These are phyloP conservation scores for Macrophya annulata DNA, from an alignment of 2,888 invertebrate genomes.

Conservation along the genomic window DNA sequence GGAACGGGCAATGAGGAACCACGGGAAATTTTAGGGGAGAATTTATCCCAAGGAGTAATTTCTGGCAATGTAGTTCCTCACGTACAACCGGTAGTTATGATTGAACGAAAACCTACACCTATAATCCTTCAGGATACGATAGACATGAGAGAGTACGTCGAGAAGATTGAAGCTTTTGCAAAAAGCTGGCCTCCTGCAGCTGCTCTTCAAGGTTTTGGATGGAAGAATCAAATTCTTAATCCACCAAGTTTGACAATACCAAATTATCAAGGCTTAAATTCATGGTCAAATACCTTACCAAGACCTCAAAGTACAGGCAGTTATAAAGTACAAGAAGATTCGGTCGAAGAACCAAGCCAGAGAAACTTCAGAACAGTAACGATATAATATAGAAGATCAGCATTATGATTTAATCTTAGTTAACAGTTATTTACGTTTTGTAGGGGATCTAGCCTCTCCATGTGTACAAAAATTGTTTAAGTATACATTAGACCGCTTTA, in stretches of 20 bases:
- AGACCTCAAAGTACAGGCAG: neutral
- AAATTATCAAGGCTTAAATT: slow-evolving; percentile 3
- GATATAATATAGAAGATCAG: no score
- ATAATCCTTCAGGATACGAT: slow-evolving; percentile 72
- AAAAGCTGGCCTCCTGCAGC: slow-evolving; percentile 70
- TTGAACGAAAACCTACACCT: slow-evolving; percentile 1
- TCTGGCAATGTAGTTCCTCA: neutral
- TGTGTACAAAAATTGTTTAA: slow-evolving; percentile 3
- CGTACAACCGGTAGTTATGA: neutral
- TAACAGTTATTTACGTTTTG: neutral
- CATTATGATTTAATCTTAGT: no score
- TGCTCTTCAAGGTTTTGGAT: neutral
- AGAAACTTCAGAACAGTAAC: slow-evolving; percentile 8
- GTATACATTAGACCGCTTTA: no score
- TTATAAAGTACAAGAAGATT: slow-evolving; percentile 32
- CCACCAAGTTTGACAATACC: neutral
- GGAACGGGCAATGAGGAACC: neutral
- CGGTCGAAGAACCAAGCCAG: slow-evolving; percentile 22
- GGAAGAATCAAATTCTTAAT: slow-evolving; percentile 8
- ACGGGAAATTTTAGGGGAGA: neutral
- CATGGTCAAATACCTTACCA: neutral
- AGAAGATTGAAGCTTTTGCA: slow-evolving; percentile 71
- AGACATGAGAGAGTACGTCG: slow-evolving; percentile 71
- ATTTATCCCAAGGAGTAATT: neutral
- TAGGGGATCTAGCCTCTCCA: neutral